Evolutionary conservation across 2,797 vertebrate genomes (phyloP), one percentile per base, ranked within the genome.

Genomic region (Orientallactaga sibirica): DNA sequence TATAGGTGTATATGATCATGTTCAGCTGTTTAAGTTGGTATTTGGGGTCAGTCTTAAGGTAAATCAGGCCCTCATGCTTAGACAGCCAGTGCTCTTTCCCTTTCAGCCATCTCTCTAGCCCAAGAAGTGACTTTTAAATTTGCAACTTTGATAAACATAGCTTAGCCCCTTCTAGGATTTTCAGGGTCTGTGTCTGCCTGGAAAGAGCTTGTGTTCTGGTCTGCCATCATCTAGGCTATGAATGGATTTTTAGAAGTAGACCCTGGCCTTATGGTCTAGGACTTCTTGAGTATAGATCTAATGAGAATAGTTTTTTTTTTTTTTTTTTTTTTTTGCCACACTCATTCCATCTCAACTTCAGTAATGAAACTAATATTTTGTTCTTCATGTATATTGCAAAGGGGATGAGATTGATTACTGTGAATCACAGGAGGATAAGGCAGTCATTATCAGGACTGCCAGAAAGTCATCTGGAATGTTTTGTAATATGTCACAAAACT

Each of bases 391-490:
- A 3, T 68, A 19, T 18, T 84, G 71, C 79, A 10, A 86, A 84
- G 16, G 43, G 86, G 64, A 73, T 86, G 48, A 0, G 6, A 82
- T 22, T 77, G 79, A 92, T 88, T 67, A 48, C 67, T 85, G 19
- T 93, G 91, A 96, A 83, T 95, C 79, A 64, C 27, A 37, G 79
- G 33, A 58, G 70, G 22, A 70, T 64, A 83, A 83, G 88, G 79
- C 79, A 94, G 27, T 79, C 64, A 64, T 55, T 79, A 77, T 74
- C n/a, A 74, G 55, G 27, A 79, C 74, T 92, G 75, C 71, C 77
- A 96, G 88, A 94, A 94, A 86, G 64, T 94, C 82, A 86, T 84
- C 80, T 86, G 79, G 33, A 95, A 92, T 77, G 48, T 81, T 95
- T 95, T 92, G 18, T 22, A 88, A 94, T 93, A 58, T 22, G 71